Evolutionary conservation across 1,140 invertebrate species (phyloP), one percentile per base, ranked within the genome.

Genomic region (Piezodorus guildinii): DNA sequence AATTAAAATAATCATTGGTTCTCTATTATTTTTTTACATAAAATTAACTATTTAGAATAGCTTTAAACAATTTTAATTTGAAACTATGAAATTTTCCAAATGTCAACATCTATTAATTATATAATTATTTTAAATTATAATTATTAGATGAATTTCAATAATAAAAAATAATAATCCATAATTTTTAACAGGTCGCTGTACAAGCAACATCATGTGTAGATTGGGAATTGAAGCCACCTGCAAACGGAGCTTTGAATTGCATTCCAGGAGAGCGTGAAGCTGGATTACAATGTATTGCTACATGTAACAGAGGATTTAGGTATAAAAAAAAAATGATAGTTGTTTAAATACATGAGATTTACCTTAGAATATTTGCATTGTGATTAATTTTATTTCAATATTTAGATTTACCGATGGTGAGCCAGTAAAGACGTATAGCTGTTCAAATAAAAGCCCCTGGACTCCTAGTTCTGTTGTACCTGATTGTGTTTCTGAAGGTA

Each of bases 151-250:
- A 5, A 30, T 30, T 30, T 12, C 12, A 10, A 39, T 12, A 5
- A 39, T 10, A 39, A 39, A 39, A 5, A 39, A 39, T 39, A 6
- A 4, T 39, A 39, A 8, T 39, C 1, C 1, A 39, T 39, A 39
- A 39, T 39, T 10, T 39, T 39, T 12, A 4, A 65, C 69, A 83
- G 80, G 84, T 88, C 8, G 87, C 88, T 0, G 88, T 94, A 4
- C 89, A 95, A 82, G 90, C 94, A 3, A 92, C 92, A 2, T 87
- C 90, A 16, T 98, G 94, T 72, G 91, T 94, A 1, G 88, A 94
- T 71, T 96, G 92, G 91, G 92, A 96, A 73, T 72, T 97, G 2
- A 86, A 86, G 73, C 81, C 87, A 19, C 93, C 94, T 10, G 85
- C 86, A 2, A 87, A 95, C 74, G 93, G 93, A 44, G 87, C 84